Conservation (phyloP, 2,797 vertebrate species). For the Chanos chanos region DNA sequence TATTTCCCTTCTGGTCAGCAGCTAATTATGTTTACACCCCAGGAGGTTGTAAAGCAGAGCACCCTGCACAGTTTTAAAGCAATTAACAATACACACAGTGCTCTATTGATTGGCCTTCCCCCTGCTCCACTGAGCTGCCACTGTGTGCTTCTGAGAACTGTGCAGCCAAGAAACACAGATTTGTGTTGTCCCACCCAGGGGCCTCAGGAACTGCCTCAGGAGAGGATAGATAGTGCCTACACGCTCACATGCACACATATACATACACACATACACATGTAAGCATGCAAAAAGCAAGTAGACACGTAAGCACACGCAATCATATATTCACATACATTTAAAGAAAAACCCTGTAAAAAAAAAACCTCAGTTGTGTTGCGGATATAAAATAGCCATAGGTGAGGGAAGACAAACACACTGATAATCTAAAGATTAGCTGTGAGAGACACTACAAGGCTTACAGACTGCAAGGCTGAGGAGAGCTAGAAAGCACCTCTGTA, state of each 20-base stretch:
- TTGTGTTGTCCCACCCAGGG: constrained; percentile 39
- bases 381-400: not conserved
- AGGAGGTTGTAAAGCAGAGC: constrained; percentile 11
- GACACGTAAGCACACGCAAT: no score
- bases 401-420: not conserved
- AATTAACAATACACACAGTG: constrained; percentile 50
- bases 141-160: constrained; percentile 30
- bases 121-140: constrained; percentile 22
- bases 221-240: constrained; percentile 14
- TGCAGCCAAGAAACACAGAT: constrained; percentile 41
- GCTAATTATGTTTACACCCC: constrained; percentile 38
- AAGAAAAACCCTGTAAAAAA: no score
- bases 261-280: constrained; percentile 12
- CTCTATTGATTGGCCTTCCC: constrained; percentile 45
- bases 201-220: constrained; percentile 23
- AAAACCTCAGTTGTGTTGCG: no score
- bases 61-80: constrained; percentile 49
- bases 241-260: constrained; percentile 14
- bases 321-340: no score
- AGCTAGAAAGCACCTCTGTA: no score
- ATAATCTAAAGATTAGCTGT: no score
- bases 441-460: no score
- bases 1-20: constrained; percentile 3
- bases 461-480: no score
- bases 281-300: not conserved